Base-by-base conservation (phyloP, 1,140 invertebrate genomes). In the Rhysida immarginata region DNA sequence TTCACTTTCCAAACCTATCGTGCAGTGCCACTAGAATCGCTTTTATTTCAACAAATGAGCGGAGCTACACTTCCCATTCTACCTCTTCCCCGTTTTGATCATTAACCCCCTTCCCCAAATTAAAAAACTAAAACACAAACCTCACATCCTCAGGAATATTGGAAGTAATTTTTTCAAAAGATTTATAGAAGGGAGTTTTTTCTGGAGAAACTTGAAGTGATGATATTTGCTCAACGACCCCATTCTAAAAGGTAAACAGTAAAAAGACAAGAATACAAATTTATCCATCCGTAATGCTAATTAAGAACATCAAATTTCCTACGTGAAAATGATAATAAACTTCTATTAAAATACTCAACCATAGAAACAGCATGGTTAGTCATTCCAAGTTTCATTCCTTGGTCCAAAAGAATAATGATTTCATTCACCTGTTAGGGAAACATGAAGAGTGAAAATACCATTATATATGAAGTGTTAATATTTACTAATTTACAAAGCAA, bases 311-410 rank as follows among this genome's bases (percentile, higher is more conserved):
- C n/a, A n/a, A n/a, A n/a, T n/a, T n/a, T n/a, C 29, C 29, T 35
- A 8, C 16, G 5, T 35, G 16, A 35, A 16, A 35, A 35, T 11
- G 44, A 46, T n/a, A 23, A 20, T 60, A 14, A 41, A 58, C 58
- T 14, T n/a, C 26, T 48, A 35, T 24, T 21, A 51, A 18, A 58
- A 56, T 3, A 21, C 27, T 58, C 56, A 52, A 64, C 66, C 61
- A 68, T 63, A 13, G 65, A 64, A 20, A 59, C 55, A 1, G 54
- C 53, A 55, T 65, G 62, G 1, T 62, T 52, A 3, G 63, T 59
- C 11, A 59, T 44, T 26, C 61, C 60, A 1, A 21, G 54, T 0
- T 49, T 42, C n/a, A 67, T 64, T 2, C 62, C 66, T 27, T 59
- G 59, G 26, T 54, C 53, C 61, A 67, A 59, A 8, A 68, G 51